Percentiles rank a stretch among this genome's conserved stretches.
Conservation (phyloP, 2,797 vertebrate genomes). For the Tapirus indicus region DNA sequence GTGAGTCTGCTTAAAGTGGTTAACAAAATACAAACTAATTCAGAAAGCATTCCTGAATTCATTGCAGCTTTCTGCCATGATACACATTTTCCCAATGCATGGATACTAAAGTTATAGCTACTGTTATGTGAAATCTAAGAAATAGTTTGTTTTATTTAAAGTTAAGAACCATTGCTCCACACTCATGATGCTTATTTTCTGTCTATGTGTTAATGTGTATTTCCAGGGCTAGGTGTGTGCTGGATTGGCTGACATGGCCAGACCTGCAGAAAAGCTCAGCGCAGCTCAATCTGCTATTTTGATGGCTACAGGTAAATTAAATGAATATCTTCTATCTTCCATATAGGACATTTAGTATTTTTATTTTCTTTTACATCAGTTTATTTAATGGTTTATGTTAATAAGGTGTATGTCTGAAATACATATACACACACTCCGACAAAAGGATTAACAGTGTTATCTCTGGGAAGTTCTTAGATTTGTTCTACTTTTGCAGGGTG, state of each 20-base stretch:
- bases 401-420: background rate
- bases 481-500: background rate
- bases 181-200: background rate
- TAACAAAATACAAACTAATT: background rate
- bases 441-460: background rate
- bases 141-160: background rate
- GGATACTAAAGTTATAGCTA: background rate
- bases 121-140: background rate
- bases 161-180: background rate
- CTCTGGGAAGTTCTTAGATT: background rate
- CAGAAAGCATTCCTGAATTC: background rate
- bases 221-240: constrained; percentile 95
- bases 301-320: constrained; percentile 94
- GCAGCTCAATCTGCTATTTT: constrained; percentile 95
- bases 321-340: background rate
- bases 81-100: background rate
- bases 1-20: background rate
- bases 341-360: background rate
- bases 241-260: constrained; percentile 97
- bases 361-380: background rate
- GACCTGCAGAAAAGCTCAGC: constrained; percentile 98
- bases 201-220: background rate
- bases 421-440: background rate
- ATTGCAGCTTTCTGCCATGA: background rate
- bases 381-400: background rate